Evolutionary conservation across 2,113 vertebrate genomes (phyloP).

Genomic region (Cisticola juncidis): DNA sequence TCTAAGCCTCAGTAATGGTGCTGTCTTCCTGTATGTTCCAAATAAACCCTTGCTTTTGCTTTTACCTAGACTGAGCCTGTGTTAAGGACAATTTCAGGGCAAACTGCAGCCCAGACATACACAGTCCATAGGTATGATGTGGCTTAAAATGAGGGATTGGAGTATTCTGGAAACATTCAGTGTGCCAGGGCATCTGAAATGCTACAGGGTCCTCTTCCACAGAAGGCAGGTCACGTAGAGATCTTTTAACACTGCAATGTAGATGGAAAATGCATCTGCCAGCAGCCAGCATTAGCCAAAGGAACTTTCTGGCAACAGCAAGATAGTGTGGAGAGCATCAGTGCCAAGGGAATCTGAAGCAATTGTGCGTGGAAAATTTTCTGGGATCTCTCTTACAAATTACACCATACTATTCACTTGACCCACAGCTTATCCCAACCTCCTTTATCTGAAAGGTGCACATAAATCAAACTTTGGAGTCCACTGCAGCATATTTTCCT

Average conservation of each 20-base stretch:
- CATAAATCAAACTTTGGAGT: not conserved
- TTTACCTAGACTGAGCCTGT: not conserved
- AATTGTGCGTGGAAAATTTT: constrained; percentile 16
- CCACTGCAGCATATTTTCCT: not conserved
- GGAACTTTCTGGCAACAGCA: constrained; percentile 14
- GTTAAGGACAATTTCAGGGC: not conserved
- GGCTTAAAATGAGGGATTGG: not conserved
- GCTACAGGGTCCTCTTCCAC: not conserved
- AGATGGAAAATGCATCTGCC: constrained; percentile 38
- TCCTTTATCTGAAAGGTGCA: constrained; percentile 14
- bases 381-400: not conserved
- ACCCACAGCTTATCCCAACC: not conserved
- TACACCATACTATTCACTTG: not conserved
- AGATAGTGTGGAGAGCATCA: not conserved
- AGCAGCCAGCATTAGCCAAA: not conserved
- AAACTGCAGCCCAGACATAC: not conserved
- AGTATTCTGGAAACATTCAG: not conserved
- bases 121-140: not conserved
- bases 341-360: constrained; percentile 13
- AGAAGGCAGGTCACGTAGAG: not conserved
- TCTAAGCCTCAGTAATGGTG: accelerated
- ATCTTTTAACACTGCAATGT: not conserved
- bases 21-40: not conserved
- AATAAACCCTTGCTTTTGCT: not conserved
- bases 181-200: not conserved